Evolutionary conservation across 1,140 invertebrate species (phyloP).

Genomic region (Lerema accius): DNA sequence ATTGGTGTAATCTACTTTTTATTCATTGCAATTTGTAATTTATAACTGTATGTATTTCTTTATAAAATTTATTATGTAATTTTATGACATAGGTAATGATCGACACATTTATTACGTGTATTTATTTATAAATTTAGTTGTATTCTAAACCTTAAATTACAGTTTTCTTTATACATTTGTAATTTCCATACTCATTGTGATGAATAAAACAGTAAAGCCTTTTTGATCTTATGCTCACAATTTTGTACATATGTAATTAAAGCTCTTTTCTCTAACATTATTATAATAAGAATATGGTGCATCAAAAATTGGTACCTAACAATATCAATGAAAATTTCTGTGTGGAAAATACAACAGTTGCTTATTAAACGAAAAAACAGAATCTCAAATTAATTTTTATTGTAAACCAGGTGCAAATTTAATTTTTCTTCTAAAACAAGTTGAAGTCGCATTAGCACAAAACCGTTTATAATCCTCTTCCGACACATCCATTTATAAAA

Average conservation of each 20-base stretch:
- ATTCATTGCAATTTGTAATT: constrained; percentile 57
- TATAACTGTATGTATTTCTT: neutral
- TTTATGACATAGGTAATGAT: neutral
- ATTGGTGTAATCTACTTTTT: constrained; percentile 71
- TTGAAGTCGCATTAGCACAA: constrained; percentile 24
- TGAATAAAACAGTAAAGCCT: constrained; percentile 67
- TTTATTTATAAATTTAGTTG: no score
- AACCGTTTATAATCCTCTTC: constrained; percentile 1
- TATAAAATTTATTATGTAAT: constrained; percentile 3
- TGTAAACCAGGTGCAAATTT: constrained; percentile 18
- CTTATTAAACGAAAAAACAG: constrained; percentile 13
- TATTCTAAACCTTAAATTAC: constrained; percentile 4
- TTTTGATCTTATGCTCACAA: constrained; percentile 64
- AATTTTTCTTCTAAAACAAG: constrained; percentile 5
- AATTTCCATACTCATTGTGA: constrained; percentile 46
- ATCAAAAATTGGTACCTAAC: constrained; percentile 14
- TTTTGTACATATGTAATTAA: constrained; percentile 81
- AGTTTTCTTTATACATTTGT: constrained; percentile 9
- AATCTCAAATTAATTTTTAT: constrained; percentile 21
- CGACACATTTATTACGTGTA: constrained; percentile 10
- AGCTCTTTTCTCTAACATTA: constrained; percentile 56
- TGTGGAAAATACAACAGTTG: constrained; percentile 10
- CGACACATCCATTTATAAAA: no score
- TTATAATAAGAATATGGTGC: constrained; percentile 35
- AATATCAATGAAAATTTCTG: constrained; percentile 4